Evolutionary conservation across 2,888 invertebrate genomes (phyloP), one percentile per base, ranked within the genome.

Genomic region (Sphaeridia pumilis): DNA sequence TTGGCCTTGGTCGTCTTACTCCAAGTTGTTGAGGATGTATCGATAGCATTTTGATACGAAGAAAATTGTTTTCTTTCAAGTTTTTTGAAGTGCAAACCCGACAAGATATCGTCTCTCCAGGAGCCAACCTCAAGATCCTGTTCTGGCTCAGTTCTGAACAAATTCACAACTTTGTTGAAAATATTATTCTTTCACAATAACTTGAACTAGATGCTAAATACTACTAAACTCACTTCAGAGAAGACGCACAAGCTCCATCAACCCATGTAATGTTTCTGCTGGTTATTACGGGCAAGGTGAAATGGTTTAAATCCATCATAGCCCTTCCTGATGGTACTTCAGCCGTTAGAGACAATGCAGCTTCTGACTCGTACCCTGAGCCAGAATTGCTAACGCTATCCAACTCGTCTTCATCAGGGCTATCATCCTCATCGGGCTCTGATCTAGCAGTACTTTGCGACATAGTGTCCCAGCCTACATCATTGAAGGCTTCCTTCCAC

Each of bases 101-200:
- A 57, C 14, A 64, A 44, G 34, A 64, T 64, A 34, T 61, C 59
- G 22, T 64, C 61, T 14, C 64, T 34, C 64, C 64, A 64, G 14
- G 61, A 60, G 1, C 64, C 64, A 20, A 64, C 56, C 53, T 64
- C 64, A 25, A 62, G 36, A 44, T 64, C 61, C 1, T 42, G 50
- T 22, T 64, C 64, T 7, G 12, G 12, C 5, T 17, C 38, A 5
- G 34, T 21, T 31, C 35, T 35, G 31, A 7, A 31, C n/a, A 31
- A 31, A 31, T 14, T 7, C 31, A 31, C 14, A 14, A 31, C 31
- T 7, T 31, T 31, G 10, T 31, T 14, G 31, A 31, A 10, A 31
- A 7, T 31, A 7, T 31, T 7, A 7, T 10, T 31, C 14, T 31
- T 31, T 31, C 31, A 31, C 31, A 31, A 31, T 31, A 10, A 31